A percentile compares a stretch with the other conserved stretches of the same genome.
Conservation (phyloP, 2,888 invertebrate genomes). For the Melangyna quadrimaculata region DNA sequence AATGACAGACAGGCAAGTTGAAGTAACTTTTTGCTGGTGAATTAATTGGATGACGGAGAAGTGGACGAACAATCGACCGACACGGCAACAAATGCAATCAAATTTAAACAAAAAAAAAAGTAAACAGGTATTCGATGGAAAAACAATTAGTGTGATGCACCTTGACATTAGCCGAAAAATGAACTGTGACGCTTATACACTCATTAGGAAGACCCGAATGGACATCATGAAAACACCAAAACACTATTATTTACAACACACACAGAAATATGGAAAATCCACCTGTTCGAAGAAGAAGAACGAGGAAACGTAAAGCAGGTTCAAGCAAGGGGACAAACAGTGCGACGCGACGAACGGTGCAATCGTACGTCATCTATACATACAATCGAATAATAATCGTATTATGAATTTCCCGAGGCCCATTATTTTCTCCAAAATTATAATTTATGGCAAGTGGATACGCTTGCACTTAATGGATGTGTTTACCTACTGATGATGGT, state of each 20-base stretch:
- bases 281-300: constrained; percentile 47
- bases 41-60: constrained; percentile 44
- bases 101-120: constrained; percentile 28
- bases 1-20: constrained; percentile 49
- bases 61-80: neutral
- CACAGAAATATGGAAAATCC: constrained; percentile 47
- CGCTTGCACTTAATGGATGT: constrained; percentile 43
- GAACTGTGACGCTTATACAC: constrained; percentile 57
- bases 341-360: neutral
- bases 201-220: constrained; percentile 57
- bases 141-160: constrained; percentile 62
- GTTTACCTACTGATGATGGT: neutral
- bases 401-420: constrained; percentile 49
- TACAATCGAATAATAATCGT: constrained; percentile 39
- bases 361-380: constrained; percentile 1
- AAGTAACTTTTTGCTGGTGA: constrained; percentile 31
- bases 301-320: constrained; percentile 8
- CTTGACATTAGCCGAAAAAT: constrained; percentile 71
- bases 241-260: neutral
- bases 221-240: neutral
- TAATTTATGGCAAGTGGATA: constrained; percentile 47
- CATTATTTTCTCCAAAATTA: constrained; percentile 59
- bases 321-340: neutral
- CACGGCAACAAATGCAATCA: constrained; percentile 29
- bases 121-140: constrained; percentile 57